These are phyloP conservation scores for Xylota sylvarum DNA, from an alignment of 2,888 invertebrate genomes.

Conservation along the genomic window DNA sequence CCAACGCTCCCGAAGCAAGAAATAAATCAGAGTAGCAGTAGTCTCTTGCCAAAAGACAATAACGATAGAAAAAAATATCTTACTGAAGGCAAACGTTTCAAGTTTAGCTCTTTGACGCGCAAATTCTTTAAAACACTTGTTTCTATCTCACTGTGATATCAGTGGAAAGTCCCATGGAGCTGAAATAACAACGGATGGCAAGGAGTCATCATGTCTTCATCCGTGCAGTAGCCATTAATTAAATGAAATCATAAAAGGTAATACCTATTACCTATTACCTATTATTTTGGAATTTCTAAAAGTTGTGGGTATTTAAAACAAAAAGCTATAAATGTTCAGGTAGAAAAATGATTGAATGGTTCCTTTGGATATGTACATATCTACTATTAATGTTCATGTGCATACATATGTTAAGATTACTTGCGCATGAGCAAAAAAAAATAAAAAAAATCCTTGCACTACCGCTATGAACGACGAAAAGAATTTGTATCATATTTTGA, in stretches of 20 bases:
- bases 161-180: slow-evolving; percentile 18
- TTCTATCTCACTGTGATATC: slow-evolving; percentile 10
- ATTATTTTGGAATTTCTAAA: slow-evolving; percentile 23
- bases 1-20: slow-evolving; percentile 30
- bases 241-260: slow-evolving; percentile 49
- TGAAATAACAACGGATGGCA: slow-evolving; percentile 6
- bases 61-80: slow-evolving; percentile 16
- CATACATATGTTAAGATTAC: slow-evolving; percentile 24
- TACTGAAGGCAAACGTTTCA: slow-evolving; percentile 15
- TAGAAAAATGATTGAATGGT: neutral
- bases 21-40: slow-evolving; percentile 38
- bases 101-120: slow-evolving; percentile 48
- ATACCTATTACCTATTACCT: too few species aligned
- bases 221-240: slow-evolving; percentile 36
- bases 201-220: slow-evolving; percentile 32
- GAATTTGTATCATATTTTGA: slow-evolving; percentile 12
- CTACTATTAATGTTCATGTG: slow-evolving; percentile 21
- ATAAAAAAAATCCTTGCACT: too few species aligned
- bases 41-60: slow-evolving; percentile 38
- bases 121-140: slow-evolving; percentile 33
- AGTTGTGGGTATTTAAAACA: neutral
- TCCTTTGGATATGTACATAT: neutral
- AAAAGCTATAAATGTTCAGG: neutral
- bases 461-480: slow-evolving; percentile 2
- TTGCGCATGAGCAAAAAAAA: slow-evolving; percentile 44